Conservation (phyloP, 1,140 invertebrate species). For the Trypoxylus dichotomus region DNA sequence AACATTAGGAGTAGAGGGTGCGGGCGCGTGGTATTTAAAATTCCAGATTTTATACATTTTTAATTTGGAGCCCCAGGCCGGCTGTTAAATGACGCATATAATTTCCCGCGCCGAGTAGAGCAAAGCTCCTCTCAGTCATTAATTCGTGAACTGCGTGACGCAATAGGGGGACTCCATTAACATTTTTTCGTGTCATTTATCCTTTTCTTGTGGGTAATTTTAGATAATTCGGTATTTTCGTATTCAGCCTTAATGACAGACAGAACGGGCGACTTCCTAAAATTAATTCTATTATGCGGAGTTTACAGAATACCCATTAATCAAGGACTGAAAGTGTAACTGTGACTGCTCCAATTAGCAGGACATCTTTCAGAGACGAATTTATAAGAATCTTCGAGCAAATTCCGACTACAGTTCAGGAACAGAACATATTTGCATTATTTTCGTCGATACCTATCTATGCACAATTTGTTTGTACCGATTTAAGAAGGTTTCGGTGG, state of each 20-base stretch:
- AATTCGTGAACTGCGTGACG: conserved; percentile 40
- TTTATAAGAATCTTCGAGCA: background rate
- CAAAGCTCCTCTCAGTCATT: conserved; percentile 36
- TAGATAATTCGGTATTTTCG: conserved; percentile 14
- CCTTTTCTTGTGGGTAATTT: conserved; percentile 34
- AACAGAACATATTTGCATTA: background rate
- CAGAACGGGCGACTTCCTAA: background rate
- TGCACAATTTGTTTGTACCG: too few species aligned
- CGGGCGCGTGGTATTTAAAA: conserved; percentile 7
- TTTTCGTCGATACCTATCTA: too few species aligned
- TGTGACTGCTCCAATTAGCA: conserved; percentile 1
- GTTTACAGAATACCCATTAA: conserved; percentile 13
- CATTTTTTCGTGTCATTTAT: conserved; percentile 48
- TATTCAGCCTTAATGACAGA: conserved; percentile 7
- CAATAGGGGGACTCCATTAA: conserved; percentile 45
- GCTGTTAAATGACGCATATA: conserved; percentile 42
- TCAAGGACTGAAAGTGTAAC: conserved; percentile 16
- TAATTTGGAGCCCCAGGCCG: conserved; percentile 17
- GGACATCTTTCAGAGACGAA: background rate
- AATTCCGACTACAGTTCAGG: background rate
- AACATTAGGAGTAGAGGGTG: background rate
- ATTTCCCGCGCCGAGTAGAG: conserved; percentile 33
- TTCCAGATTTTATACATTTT: conserved; percentile 26
- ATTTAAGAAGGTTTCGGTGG: too few species aligned
- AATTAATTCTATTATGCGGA: conserved; percentile 23